Evolutionary conservation across 2,113 vertebrate species (phyloP).

Genomic region (Heloderma charlesbogerti): DNA sequence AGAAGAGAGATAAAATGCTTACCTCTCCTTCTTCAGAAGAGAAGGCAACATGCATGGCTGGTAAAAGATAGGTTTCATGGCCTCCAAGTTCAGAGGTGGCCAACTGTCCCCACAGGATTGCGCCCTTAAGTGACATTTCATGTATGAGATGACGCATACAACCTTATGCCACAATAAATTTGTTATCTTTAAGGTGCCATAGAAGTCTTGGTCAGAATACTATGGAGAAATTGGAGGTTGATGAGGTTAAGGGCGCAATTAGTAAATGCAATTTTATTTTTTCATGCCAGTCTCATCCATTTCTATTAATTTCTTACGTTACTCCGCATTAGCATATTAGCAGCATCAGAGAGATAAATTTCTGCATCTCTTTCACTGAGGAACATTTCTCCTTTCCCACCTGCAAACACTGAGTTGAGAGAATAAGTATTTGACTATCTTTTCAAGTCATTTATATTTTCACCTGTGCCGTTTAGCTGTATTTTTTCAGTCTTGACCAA

Average conservation of each 20-base stretch:
- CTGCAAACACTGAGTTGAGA: neutral
- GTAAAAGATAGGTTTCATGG: neutral
- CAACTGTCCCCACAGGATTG: too few relatives aligned
- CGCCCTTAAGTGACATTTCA: too few relatives aligned
- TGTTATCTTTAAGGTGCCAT: too few relatives aligned
- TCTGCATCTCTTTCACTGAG: neutral
- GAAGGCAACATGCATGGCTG: neutral
- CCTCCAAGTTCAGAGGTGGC: too few relatives aligned
- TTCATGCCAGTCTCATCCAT: neutral
- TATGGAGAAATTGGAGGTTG: neutral
- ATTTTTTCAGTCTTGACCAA: neutral
- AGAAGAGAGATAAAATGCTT: neutral
- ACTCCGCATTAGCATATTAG: neutral
- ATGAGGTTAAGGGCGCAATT: neutral
- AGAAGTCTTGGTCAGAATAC: too few relatives aligned
- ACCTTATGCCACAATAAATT: too few relatives aligned
- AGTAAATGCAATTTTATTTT: neutral
- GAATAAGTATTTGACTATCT: neutral
- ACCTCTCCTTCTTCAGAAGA: neutral
- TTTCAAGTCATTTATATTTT: neutral
- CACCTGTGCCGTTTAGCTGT: neutral
- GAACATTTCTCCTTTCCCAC: neutral
- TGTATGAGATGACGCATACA: too few relatives aligned
- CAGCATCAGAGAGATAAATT: neutral
- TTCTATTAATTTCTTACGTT: neutral